Percentiles rank a stretch among this genome's conserved stretches.
These are phyloP conservation scores for Sepiola atlantica DNA, from an alignment of 2,888 invertebrate species.

Conservation along the genomic window DNA sequence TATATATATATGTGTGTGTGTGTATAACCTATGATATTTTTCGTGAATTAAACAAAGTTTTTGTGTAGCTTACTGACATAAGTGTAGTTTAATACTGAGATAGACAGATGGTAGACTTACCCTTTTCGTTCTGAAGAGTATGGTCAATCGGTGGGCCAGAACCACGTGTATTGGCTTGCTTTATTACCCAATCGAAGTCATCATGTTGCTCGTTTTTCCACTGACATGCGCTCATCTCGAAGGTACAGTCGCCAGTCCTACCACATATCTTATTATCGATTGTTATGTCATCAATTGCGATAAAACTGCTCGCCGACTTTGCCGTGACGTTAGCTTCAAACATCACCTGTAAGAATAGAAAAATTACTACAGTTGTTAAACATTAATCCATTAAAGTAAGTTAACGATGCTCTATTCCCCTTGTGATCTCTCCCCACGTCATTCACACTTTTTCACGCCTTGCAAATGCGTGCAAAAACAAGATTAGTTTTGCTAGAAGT, in stretches of 20 bases:
- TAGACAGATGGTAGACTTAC: background rate
- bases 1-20: too few species aligned
- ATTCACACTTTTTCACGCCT: too few species aligned
- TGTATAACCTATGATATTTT: too few species aligned
- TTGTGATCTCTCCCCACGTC: too few species aligned
- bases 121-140: background rate
- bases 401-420: too few species aligned
- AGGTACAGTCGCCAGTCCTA: background rate
- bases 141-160: background rate
- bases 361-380: too few species aligned
- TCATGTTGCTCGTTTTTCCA: background rate
- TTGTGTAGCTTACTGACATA: too few species aligned
- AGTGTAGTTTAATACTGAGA: too few species aligned
- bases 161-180: background rate
- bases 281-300: background rate
- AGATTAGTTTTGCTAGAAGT: too few species aligned
- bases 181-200: background rate
- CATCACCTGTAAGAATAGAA: background rate
- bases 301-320: background rate
- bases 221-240: background rate
- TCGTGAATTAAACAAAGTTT: too few species aligned
- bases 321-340: background rate
- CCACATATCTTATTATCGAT: background rate
- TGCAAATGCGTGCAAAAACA: too few species aligned
- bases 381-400: too few species aligned